phyloP scores from a whole-genome alignment of 1,140 invertebrate species.

The Muscidifurax raptorellus region DNA sequence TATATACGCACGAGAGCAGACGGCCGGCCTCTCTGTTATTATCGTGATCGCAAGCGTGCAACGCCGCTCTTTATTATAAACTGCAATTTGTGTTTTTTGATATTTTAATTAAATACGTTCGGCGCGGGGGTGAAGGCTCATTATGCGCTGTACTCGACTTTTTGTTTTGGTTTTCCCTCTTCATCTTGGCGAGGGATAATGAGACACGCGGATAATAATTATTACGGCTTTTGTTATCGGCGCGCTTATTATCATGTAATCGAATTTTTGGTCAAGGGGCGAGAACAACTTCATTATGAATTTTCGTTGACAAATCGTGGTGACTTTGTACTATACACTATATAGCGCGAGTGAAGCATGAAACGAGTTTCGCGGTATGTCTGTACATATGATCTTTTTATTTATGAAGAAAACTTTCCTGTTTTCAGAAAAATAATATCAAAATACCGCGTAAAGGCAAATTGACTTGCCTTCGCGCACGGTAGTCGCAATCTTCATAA shows the following conservation, averaged over 20 bases:
- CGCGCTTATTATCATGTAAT: neutral
- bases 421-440: no score
- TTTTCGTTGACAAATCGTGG: no score
- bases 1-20: no score
- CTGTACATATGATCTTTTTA: no score
- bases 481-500: neutral
- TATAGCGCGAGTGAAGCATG: no score
- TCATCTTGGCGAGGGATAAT: neutral
- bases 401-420: no score
- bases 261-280: neutral
- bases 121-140: neutral
- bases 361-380: no score
- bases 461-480: no score
- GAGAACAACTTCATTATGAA: neutral
- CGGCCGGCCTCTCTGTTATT: neutral
- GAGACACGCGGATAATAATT: neutral
- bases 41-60: neutral
- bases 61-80: neutral
- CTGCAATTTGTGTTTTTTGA: neutral
- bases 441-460: no score
- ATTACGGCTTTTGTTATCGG: neutral
- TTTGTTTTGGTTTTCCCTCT: neutral
- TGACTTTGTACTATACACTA: no score
- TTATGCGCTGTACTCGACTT: neutral
- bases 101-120: conserved; percentile 8